Evolutionary conservation across 2,888 invertebrate species (phyloP).

Genomic region (Stenodema calcarata): DNA sequence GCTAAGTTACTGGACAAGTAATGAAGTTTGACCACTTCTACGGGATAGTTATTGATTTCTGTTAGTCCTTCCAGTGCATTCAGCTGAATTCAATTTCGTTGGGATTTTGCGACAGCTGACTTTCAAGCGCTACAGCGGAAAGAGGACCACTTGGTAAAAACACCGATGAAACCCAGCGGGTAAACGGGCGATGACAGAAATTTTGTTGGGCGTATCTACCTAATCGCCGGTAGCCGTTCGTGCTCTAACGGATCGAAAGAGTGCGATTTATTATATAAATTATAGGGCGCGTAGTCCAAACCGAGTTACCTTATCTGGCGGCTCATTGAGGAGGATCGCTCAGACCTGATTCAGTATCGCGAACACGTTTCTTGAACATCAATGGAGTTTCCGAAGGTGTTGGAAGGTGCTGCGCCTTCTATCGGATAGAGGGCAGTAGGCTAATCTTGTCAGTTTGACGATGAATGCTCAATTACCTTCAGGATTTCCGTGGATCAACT

Average conservation of each 20-base stretch:
- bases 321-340: background rate
- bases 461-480: too few species aligned
- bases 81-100: too few species aligned
- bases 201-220: background rate
- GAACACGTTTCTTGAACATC: background rate
- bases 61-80: too few species aligned
- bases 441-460: background rate
- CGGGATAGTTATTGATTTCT: too few species aligned
- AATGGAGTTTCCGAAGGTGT: background rate
- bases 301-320: background rate
- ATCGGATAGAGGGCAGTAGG: background rate
- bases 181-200: background rate
- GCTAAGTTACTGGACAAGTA: too few species aligned
- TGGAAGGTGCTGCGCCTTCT: background rate
- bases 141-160: background rate
- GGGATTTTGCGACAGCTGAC: too few species aligned
- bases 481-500: too few species aligned
- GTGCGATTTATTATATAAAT: slow-evolving; percentile 19
- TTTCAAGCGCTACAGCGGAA: background rate
- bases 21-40: too few species aligned
- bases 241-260: background rate
- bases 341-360: background rate
- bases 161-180: background rate
- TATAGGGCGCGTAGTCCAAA: background rate
- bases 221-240: background rate